Base-by-base conservation (phyloP, 2,113 vertebrate genomes). In the Verasper variegatus region DNA sequence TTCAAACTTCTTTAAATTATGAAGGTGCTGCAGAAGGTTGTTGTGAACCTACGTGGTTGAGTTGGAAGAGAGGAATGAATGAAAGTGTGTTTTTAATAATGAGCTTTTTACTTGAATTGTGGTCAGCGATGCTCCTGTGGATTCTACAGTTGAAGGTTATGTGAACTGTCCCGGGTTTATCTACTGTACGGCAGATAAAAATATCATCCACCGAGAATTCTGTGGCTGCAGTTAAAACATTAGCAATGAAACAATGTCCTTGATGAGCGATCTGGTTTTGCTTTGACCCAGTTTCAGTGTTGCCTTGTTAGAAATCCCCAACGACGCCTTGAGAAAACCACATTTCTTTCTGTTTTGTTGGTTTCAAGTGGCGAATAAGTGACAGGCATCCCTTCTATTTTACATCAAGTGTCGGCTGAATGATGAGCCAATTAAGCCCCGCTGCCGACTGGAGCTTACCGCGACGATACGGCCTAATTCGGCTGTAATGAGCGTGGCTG, bases 351-450 rank as follows among this genome's bases (percentile, higher is more conserved):
- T 0, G 65, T 60, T 8, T 54, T 67, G 51, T 31, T 63, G 1
- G n/a, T 79, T 73, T 83, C 40, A 23, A 42, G 78, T 21, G 4
- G 20, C 1, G 18, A 20, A 61, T 58, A 74, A 84, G 71, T 76
- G 80, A 86, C 75, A 76, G 67, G 64, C 74, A 37, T 55, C 68
- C 62, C 27, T 63, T 79, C 70, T 63, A n/a, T 90, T 89, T 83
- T 62, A 81, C 79, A 42, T 68, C 0, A 49, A 75, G 69, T 74
- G 73, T 81, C 72, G 21, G 78, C 73, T 76, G 81, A 93, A 72
- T 64, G 88, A 90, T 89, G 90, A 89, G 88, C 89, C 89, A 88
- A 90, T 92, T 91, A 90, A 84, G 80, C 64, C 67, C 5, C 81
- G 77, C 82, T 35, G 83, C 86, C 71, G 76, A 86, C 85, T 71